Evolutionary conservation across 2,797 vertebrate species (phyloP).

Genomic region (Carduelis carduelis): DNA sequence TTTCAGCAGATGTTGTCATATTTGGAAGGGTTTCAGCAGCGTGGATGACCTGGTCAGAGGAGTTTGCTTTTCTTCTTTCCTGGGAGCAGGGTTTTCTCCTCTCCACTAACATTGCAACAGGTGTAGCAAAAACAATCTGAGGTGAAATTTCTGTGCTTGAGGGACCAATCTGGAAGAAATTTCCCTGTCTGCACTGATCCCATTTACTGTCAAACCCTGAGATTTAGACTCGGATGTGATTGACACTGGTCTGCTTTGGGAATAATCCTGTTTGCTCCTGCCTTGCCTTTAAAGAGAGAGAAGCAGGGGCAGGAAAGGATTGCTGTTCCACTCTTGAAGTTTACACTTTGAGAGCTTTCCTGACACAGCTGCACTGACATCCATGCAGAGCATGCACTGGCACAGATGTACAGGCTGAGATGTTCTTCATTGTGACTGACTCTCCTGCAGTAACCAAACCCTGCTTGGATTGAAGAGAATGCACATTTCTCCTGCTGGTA

Average conservation of each 20-base stretch:
- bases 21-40: background rate
- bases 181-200: background rate
- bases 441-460: background rate
- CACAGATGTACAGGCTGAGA: background rate
- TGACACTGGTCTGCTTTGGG: background rate
- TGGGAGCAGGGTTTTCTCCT: background rate
- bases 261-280: background rate
- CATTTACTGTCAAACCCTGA: background rate
- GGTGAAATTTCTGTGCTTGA: background rate
- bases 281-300: background rate
- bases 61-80: background rate
- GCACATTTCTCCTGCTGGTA: background rate
- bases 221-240: background rate
- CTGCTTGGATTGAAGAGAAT: background rate
- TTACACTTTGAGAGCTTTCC: background rate
- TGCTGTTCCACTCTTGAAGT: background rate
- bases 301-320: background rate
- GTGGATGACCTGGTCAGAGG: background rate
- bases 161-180: background rate
- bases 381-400: background rate
- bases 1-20: background rate
- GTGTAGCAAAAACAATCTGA: background rate
- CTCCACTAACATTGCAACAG: background rate
- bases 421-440: rapidly evolving
- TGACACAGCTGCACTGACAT: background rate